phyloP scores from a whole-genome alignment of 2,888 invertebrate species.

The Entomobrya multifasciata region DNA sequence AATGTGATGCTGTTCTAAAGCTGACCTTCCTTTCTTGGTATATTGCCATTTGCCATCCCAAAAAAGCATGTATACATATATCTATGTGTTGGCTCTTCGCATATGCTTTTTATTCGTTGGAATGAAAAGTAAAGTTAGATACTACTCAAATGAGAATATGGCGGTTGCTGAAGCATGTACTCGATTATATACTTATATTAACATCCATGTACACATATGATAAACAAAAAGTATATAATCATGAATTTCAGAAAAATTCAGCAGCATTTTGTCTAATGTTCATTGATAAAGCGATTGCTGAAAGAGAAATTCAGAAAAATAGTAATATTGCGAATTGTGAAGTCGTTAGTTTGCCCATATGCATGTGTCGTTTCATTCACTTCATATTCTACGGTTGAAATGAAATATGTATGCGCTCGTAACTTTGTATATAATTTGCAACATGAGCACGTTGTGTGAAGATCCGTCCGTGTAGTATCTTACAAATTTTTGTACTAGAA shows the following conservation, averaged over 20 bases:
- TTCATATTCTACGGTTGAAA: too few relatives aligned
- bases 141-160: too few relatives aligned
- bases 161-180: too few relatives aligned
- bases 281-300: background rate
- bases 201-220: background rate
- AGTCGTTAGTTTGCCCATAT: background rate
- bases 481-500: too few relatives aligned
- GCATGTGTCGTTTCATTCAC: background rate
- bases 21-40: constrained; percentile 6
- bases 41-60: constrained; percentile 23
- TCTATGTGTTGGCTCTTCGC: background rate
- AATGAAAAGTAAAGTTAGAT: too few relatives aligned
- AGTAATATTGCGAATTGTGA: background rate
- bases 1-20: background rate
- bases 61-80: background rate
- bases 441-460: too few relatives aligned
- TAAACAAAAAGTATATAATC: background rate
- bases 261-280: background rate
- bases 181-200: background rate
- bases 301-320: background rate
- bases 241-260: background rate
- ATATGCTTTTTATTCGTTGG: background rate
- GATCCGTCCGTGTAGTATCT: too few relatives aligned
- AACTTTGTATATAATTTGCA: background rate
- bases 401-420: background rate